Evolutionary conservation across 2,113 vertebrate genomes (phyloP).

Genomic region (Brachyhypopomus gauderio): DNA sequence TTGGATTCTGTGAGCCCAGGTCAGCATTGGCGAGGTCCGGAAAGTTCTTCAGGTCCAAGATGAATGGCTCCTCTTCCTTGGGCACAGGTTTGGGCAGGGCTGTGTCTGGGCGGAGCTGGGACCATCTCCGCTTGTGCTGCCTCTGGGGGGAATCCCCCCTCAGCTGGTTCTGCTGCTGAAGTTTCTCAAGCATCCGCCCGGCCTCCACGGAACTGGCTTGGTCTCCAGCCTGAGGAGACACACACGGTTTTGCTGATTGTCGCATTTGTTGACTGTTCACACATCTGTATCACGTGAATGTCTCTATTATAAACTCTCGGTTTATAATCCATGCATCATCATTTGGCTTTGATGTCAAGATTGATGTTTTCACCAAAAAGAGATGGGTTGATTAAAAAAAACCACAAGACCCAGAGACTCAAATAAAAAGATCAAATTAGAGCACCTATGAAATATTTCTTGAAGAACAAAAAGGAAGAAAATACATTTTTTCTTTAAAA

Average conservation of each 20-base stretch:
- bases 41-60: constrained; percentile 83
- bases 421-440: not conserved
- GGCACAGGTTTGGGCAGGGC: constrained; percentile 42
- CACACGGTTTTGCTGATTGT: not conserved
- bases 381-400: not conserved
- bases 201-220: constrained; percentile 41
- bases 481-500: constrained; percentile 31
- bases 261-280: too few species aligned
- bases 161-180: constrained; percentile 55
- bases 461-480: not conserved
- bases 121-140: constrained; percentile 58
- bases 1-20: constrained; percentile 81
- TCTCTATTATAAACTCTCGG: too few species aligned
- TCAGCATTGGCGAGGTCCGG: constrained; percentile 79
- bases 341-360: too few species aligned
- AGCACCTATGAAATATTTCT: constrained; percentile 15
- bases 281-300: too few species aligned
- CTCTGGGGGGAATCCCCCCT: constrained; percentile 57
- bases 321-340: too few species aligned
- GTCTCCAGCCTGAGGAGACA: constrained; percentile 64
- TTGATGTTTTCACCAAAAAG: too few species aligned
- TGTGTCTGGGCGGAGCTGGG: constrained; percentile 51
- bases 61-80: constrained; percentile 71
- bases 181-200: constrained; percentile 54
- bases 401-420: not conserved